Evolutionary conservation across 2,113 vertebrate species (phyloP).

Genomic region (Peromyscus polionotus): DNA sequence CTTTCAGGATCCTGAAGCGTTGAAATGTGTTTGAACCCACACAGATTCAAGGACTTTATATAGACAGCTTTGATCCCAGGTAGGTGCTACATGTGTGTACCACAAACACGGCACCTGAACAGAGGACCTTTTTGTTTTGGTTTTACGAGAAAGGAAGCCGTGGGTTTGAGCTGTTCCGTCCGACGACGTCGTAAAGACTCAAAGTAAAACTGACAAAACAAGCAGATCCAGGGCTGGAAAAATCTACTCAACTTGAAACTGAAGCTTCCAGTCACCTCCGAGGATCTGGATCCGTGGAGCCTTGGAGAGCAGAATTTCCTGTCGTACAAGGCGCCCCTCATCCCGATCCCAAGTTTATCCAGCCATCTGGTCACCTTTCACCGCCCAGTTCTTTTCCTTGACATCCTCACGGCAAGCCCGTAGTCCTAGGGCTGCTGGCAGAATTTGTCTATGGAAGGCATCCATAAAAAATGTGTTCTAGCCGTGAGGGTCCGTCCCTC

Average conservation of each 20-base stretch:
- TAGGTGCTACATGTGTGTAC: conserved; percentile 53
- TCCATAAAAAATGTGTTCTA: background rate
- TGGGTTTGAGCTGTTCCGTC: conserved; percentile 88
- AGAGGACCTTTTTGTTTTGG: conserved; percentile 90
- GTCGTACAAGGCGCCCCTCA: conserved; percentile 57
- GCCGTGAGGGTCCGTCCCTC: background rate
- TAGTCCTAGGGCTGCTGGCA: background rate
- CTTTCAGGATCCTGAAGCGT: conserved; percentile 87
- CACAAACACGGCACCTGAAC: conserved; percentile 82
- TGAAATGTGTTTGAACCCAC: conserved; percentile 88
- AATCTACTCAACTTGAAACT: conserved; percentile 89
- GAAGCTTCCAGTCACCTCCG: conserved; percentile 67
- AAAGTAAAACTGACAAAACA: conserved; percentile 87
- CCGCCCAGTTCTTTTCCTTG: background rate
- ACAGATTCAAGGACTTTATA: conserved; percentile 86
- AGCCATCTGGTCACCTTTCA: background rate
- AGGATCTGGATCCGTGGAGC: conserved; percentile 71
- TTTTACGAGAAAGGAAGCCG: conserved; percentile 91
- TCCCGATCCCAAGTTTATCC: conserved; percentile 51
- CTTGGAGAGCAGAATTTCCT: conserved; percentile 77
- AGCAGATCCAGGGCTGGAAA: conserved; percentile 88
- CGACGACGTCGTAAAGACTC: conserved; percentile 81
- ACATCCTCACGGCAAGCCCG: background rate
- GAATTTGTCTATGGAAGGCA: background rate
- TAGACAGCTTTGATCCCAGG: conserved; percentile 87